Evolutionary conservation across 2,888 invertebrate genomes (phyloP).

Genomic region (Eurois occulta): DNA sequence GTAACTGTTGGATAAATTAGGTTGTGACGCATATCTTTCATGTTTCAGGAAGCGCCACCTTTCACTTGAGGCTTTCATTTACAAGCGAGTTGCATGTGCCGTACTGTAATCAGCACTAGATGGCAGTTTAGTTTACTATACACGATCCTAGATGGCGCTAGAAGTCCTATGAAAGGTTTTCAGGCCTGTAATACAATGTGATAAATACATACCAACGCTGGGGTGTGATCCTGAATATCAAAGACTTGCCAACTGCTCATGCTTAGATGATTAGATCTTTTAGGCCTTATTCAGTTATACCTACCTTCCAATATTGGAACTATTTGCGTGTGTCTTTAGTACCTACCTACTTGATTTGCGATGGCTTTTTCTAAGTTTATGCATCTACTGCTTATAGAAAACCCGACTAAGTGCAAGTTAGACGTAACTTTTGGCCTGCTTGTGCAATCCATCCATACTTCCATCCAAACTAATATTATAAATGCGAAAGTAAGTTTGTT

Average conservation of each 20-base stretch:
- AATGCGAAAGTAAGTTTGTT: too few relatives aligned
- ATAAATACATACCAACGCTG: not conserved
- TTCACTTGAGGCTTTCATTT: not conserved
- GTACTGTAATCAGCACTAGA: not conserved
- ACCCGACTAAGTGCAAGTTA: not conserved
- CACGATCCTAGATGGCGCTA: slow-evolving; percentile 12
- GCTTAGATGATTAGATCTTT: not conserved
- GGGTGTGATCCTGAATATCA: not conserved
- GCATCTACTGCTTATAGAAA: not conserved
- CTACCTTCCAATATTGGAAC: too few relatives aligned
- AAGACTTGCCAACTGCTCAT: not conserved
- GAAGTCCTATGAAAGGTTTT: not conserved
- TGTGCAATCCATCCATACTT: too few relatives aligned
- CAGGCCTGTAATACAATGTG: not conserved
- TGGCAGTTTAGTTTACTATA: slow-evolving; percentile 7
- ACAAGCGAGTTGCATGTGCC: not conserved
- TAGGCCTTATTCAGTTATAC: not conserved
- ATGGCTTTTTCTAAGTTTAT: not conserved
- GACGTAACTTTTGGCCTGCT: not conserved
- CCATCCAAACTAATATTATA: too few relatives aligned
- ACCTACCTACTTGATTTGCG: not conserved
- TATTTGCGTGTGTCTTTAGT: too few relatives aligned
- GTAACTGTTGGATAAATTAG: not conserved
- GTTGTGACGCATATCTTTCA: not conserved
- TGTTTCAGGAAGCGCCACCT: slow-evolving; percentile 30